Evolutionary conservation across 2,888 invertebrate species (phyloP).

Genomic region (Trichacis sp.): DNA sequence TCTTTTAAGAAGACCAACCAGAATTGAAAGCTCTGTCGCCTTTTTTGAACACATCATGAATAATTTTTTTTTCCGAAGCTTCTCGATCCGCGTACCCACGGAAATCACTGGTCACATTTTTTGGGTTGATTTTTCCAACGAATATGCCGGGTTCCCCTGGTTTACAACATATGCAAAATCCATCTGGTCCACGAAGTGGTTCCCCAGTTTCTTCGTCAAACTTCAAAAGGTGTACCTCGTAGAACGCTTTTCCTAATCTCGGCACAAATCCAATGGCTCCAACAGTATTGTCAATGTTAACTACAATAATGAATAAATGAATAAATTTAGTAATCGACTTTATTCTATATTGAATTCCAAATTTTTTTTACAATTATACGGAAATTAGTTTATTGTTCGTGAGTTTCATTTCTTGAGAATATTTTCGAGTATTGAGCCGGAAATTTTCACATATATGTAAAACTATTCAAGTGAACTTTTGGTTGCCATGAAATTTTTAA

Average conservation of each 20-base stretch:
- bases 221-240: constrained; percentile 72
- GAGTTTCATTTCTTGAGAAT: no score
- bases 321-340: no score
- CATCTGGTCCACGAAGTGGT: constrained; percentile 73
- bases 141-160: constrained; percentile 88
- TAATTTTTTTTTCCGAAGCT: constrained; percentile 88
- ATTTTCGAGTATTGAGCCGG: no score
- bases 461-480: no score
- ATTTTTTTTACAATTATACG: no score
- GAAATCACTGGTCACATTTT: constrained; percentile 74
- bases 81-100: constrained; percentile 79
- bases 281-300: constrained; percentile 88
- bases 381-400: no score
- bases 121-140: constrained; percentile 78
- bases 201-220: constrained; percentile 76
- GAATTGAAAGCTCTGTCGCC: constrained; percentile 94
- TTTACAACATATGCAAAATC: constrained; percentile 82
- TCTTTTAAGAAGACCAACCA: constrained; percentile 57
- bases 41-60: constrained; percentile 82
- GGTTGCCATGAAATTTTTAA: no score
- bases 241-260: constrained; percentile 70
- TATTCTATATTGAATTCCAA: no score
- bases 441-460: no score
- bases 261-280: constrained; percentile 95
- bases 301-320: constrained; percentile 72